A percentile compares a stretch with the other conserved stretches of the same genome.
Conservation (phyloP, 2,797 vertebrate species). For the Chelidonichthys spinosus region DNA sequence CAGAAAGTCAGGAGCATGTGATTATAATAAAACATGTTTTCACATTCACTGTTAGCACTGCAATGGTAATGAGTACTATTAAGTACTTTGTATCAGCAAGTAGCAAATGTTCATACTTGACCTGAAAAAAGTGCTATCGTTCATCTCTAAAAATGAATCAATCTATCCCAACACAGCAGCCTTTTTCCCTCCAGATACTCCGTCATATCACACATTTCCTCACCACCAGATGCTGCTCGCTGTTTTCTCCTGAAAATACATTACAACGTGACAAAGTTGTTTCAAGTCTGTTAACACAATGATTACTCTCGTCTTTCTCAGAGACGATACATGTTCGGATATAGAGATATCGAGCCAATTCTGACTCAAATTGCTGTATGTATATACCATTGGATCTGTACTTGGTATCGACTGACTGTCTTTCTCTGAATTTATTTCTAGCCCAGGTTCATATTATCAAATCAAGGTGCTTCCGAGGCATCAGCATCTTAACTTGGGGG, state of each 20-base stretch:
- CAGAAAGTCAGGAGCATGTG: too few species aligned
- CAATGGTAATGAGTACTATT: too few species aligned
- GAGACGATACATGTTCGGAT: neutral
- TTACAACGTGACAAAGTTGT: neutral
- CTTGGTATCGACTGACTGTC: slow-evolving; percentile 12
- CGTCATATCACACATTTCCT: slow-evolving; percentile 5
- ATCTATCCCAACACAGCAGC: slow-evolving; percentile 3
- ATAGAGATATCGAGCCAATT: too few species aligned
- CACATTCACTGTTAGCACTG: too few species aligned
- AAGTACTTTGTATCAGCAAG: too few species aligned
- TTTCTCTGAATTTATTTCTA: slow-evolving; percentile 47
- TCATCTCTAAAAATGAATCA: neutral
- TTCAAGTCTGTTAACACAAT: slow-evolving; percentile 3
- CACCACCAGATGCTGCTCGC: slow-evolving; percentile 7
- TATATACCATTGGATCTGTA: neutral
- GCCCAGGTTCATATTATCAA: slow-evolving; percentile 63
- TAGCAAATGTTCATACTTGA: too few species aligned
- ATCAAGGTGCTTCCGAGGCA: slow-evolving; percentile 53
- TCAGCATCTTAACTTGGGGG: slow-evolving; percentile 59
- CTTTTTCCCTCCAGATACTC: neutral
- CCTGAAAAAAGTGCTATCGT: too few species aligned
- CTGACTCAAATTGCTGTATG: too few species aligned
- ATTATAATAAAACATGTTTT: too few species aligned
- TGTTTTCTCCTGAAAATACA: slow-evolving; percentile 2
- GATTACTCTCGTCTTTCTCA: neutral